Conservation (phyloP, 2,113 vertebrate genomes). For the Myxocyprinus asiaticus region DNA sequence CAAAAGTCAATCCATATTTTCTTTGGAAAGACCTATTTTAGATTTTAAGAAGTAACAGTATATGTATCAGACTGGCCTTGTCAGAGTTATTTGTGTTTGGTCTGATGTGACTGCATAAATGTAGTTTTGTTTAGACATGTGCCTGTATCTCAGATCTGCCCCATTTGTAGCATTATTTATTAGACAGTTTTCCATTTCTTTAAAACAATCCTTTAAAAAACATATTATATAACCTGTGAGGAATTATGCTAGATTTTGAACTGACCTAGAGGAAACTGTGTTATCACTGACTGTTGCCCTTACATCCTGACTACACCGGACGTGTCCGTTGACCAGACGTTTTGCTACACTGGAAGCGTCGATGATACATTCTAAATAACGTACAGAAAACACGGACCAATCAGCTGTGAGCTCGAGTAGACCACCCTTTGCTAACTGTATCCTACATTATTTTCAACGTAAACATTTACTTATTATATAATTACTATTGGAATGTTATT, state of each 20-base stretch:
- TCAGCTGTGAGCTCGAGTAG: too few species aligned
- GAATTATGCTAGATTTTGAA: neutral
- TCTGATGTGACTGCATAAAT: neutral
- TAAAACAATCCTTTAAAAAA: neutral
- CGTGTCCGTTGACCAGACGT: too few species aligned
- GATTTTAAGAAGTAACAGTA: neutral
- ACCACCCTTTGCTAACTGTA: too few species aligned
- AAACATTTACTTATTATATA: too few species aligned
- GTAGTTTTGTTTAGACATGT: neutral
- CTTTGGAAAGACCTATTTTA: neutral
- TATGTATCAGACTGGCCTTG: slow-evolving; percentile 8
- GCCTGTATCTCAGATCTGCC: neutral
- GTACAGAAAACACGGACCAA: too few species aligned
- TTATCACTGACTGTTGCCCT: neutral
- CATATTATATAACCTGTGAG: neutral
- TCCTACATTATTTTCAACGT: too few species aligned
- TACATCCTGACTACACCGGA: neutral
- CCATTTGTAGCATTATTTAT: slow-evolving; percentile 36
- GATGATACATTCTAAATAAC: too few species aligned
- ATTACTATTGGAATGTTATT: too few species aligned
- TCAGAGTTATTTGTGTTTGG: neutral
- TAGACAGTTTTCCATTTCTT: slow-evolving; percentile 4
- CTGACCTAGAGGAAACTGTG: neutral
- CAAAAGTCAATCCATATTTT: neutral
- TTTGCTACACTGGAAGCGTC: too few species aligned